These are phyloP conservation scores for Glaucidium brasilianum DNA, from an alignment of 2,113 vertebrate species.

Conservation along the genomic window DNA sequence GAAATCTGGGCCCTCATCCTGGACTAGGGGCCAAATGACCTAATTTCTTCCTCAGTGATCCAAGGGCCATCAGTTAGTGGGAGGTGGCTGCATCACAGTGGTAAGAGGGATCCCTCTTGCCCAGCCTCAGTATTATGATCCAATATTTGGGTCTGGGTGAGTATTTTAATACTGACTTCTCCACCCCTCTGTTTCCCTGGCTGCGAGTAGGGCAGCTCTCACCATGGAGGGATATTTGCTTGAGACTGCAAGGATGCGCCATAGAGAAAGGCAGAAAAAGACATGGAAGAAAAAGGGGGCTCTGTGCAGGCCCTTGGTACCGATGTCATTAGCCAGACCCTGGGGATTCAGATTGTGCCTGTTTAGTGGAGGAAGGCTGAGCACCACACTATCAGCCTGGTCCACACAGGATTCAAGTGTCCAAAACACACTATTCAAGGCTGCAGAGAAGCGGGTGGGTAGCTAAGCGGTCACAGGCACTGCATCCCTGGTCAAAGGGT, in stretches of 20 bases:
- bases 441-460: neutral
- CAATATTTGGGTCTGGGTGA: neutral
- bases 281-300: neutral
- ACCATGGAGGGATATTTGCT: neutral
- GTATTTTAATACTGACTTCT: neutral
- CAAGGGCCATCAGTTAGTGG: neutral
- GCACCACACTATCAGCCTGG: neutral
- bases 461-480: neutral
- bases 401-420: neutral
- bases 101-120: neutral
- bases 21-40: fast-evolving
- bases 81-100: neutral
- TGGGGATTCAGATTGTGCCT: neutral
- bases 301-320: neutral
- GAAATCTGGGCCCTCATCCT: neutral
- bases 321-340: neutral
- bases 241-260: neutral
- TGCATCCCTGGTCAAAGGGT: neutral
- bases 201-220: neutral
- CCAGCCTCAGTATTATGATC: neutral
- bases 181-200: neutral
- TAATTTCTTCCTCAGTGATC: neutral
- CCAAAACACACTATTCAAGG: neutral
- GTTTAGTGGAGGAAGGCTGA: neutral
- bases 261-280: neutral